phyloP scores from a whole-genome alignment of 2,888 invertebrate species.

The Listrodromus nycthemerus region DNA sequence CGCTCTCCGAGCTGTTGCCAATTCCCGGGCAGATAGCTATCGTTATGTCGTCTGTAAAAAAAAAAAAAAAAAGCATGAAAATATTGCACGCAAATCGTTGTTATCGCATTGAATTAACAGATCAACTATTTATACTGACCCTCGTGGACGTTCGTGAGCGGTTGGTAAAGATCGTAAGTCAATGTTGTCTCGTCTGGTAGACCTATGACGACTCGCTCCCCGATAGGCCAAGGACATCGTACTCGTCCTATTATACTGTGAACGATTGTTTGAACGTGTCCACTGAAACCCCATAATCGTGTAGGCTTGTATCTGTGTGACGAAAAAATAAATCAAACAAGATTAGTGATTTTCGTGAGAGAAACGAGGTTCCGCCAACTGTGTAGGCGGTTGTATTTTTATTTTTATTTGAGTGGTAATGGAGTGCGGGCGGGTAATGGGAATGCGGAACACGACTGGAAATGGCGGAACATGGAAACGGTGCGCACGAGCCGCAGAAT shows the following conservation, averaged over 20 bases:
- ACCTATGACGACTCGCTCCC: constrained; percentile 91
- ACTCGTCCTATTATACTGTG: constrained; percentile 95
- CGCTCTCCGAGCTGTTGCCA: constrained; percentile 97
- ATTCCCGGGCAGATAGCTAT: constrained; percentile 96
- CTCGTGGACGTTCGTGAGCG: constrained; percentile 89
- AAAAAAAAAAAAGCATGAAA: background rate
- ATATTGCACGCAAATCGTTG: background rate
- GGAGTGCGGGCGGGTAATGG: background rate
- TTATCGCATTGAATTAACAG: background rate
- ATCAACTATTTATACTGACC: constrained; percentile 84
- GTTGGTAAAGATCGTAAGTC: constrained; percentile 96
- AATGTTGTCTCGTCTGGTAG: constrained; percentile 94
- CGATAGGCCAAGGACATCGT: constrained; percentile 94
- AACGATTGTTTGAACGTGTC: constrained; percentile 96
- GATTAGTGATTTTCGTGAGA: background rate
- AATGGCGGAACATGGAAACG: too few relatives aligned
- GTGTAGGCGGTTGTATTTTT: background rate
- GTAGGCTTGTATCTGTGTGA: constrained; percentile 93
- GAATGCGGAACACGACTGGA: background rate
- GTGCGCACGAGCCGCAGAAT: background rate
- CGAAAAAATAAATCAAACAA: background rate
- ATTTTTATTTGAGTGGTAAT: background rate
- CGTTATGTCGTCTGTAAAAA: constrained; percentile 91
- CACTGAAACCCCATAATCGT: constrained; percentile 97
- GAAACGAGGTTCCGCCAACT: background rate